phyloP scores from a whole-genome alignment of 1,140 invertebrate species.

The Tyrophagus putrescentiae region DNA sequence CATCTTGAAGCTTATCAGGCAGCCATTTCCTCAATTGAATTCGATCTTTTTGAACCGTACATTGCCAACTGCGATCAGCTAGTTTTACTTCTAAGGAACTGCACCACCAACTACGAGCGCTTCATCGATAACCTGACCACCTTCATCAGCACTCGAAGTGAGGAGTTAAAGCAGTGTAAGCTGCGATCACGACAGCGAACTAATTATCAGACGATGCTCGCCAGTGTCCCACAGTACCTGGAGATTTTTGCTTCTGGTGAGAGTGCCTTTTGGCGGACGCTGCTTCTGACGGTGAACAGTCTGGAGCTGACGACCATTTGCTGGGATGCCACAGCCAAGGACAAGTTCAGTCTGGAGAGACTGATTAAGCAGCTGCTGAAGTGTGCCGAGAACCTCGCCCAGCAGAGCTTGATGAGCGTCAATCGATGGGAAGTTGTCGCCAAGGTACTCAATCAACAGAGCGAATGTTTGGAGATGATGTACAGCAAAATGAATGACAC shows the following conservation, averaged over 20 bases:
- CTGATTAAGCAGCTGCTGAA: constrained; percentile 2
- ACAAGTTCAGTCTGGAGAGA: not conserved
- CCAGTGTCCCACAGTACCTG: not conserved
- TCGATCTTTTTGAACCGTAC: not conserved
- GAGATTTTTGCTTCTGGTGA: constrained; percentile 14
- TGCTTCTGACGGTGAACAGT: not conserved
- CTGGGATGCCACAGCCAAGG: not conserved
- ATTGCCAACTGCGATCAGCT: constrained; percentile 1
- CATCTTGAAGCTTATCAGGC: too few relatives aligned
- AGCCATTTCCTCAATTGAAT: not conserved
- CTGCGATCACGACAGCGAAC: constrained; percentile 6
- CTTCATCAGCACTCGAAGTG: not conserved
- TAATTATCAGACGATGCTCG: constrained; percentile 8
- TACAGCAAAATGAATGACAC: not conserved
- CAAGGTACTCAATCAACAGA: not conserved
- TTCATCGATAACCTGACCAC: not conserved
- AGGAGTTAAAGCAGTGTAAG: not conserved
- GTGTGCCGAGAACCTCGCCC: not conserved
- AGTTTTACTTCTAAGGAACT: not conserved
- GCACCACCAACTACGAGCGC: not conserved
- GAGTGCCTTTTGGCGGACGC: too few relatives aligned
- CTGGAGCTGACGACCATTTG: not conserved
- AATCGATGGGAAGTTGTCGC: constrained; percentile 7
- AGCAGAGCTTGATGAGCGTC: not conserved
- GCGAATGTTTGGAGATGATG: not conserved